Base-by-base conservation (phyloP, 2,888 invertebrate genomes). In the Limnephilus marmoratus region DNA sequence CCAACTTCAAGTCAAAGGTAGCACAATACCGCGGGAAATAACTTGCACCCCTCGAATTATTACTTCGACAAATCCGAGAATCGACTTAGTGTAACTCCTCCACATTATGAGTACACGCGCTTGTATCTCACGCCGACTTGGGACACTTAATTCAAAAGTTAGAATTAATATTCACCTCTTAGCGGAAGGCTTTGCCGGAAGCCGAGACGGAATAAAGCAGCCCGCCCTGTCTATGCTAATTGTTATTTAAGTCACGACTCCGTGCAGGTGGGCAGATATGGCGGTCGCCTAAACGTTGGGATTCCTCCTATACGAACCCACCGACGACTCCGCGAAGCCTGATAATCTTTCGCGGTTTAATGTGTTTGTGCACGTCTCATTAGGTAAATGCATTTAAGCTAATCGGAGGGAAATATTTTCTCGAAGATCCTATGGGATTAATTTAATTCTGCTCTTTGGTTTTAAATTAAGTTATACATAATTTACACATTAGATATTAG, bases 81-180 rank as follows among this genome's bases (percentile, higher is more conserved):
- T 68, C 68, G 68, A 68, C 68, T 68, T 7, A 68, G 68, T 68
- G 68, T 68, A 68, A 68, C 68, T 68, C 68, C 68, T n/a, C 9
- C 68, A 68, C 68, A 68, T 68, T 68, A 68, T n/a, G 68, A 68
- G 24, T 68, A 68, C 68, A 37, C 31, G 83, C 41, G 34, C 83
- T 24, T 83, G 83, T 83, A 83, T 83, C 85, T 86, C 49, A 29
- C 85, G 85, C 29, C 45, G n/a, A 29, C 45, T 86, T 45, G 41
- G 85, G 85, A 45, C 49, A 86, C 85, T 86, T 87, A 87, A 90
- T 90, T 90, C 90, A 90, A 90, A 90, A 87, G 87, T 68, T 34
- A 9, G 90, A 90, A 92, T 92, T 92, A 92, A 92, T 92, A 92
- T 91, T 92, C 92, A 91, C 85, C 92, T 91, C 91, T 91, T 87